Percentiles rank a stretch among this genome's conserved stretches.
Conservation (phyloP, 2,888 invertebrate genomes). For the Pristionchus japonicus region DNA sequence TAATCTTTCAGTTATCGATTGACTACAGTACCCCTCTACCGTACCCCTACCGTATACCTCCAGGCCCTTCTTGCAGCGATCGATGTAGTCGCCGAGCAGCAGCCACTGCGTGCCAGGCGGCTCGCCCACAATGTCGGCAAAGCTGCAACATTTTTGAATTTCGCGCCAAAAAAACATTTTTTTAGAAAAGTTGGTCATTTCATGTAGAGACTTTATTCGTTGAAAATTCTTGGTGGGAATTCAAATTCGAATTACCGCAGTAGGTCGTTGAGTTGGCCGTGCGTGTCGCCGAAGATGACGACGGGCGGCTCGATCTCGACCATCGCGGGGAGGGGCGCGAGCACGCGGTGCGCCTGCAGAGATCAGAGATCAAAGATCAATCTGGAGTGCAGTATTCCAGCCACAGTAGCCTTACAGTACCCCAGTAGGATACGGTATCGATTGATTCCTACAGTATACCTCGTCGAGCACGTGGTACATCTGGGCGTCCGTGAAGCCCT, state of each 20-base stretch:
- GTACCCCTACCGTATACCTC: slow-evolving; percentile 50
- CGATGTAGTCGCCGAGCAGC: slow-evolving; percentile 71
- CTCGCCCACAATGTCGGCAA: slow-evolving; percentile 57
- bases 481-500: slow-evolving; percentile 51
- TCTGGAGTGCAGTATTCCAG: background rate
- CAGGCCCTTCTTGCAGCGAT: slow-evolving; percentile 63
- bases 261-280: slow-evolving; percentile 67
- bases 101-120: slow-evolving; percentile 61
- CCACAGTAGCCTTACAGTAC: background rate
- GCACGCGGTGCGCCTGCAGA: slow-evolving; percentile 50
- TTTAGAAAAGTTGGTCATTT: background rate
- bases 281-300: slow-evolving; percentile 65
- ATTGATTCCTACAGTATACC: slow-evolving; percentile 46
- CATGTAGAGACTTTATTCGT: background rate
- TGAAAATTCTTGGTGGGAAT: background rate
- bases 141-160: slow-evolving; percentile 46
- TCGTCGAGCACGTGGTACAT: slow-evolving; percentile 27
- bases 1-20: background rate
- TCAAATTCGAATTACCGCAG: slow-evolving; percentile 48
- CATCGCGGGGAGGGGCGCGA: slow-evolving; percentile 57
- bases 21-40: slow-evolving; percentile 1
- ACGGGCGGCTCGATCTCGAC: slow-evolving; percentile 59
- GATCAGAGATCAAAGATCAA: slow-evolving; percentile 17
- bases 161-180: slow-evolving; percentile 32
- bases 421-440: slow-evolving; percentile 46